Evolutionary conservation across 2,113 vertebrate genomes (phyloP), one percentile per base, ranked within the genome.

Genomic region (Colinus virginianus): DNA sequence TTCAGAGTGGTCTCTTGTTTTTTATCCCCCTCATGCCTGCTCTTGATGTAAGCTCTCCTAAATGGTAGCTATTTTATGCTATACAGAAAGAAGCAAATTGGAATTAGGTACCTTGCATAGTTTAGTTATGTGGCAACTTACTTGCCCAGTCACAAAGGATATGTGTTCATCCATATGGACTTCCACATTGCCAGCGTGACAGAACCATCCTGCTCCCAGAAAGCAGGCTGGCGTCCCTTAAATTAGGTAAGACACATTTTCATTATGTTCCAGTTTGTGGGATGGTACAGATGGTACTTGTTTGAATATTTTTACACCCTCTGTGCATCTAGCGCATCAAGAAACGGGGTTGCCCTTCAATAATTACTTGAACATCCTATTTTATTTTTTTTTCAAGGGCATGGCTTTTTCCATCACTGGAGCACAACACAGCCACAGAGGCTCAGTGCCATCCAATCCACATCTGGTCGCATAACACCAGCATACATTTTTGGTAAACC

Each of bases 401-500:
- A 56, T 7, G 9, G 61, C 36, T 94, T 94, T 89, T 95, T 86
- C 91, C 89, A 83, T 16, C 11, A 4, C 75, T 75, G 84, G 61
- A 68, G 34, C 78, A 67, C 45, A 80, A 3, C 25, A 25, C 58
- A 0, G 0, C 0, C 0, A 58, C 9, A 1, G 26, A 66, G 58
- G 56, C 59, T 4, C 0, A 2, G 45, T 68, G 74, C 84, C 90
- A 64, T 74, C 63, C 78, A 53, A 56, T 46, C 71, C 48, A 53
- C 84, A 80, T 78, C 93, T 93, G 78, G 63, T 85, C 71, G 71
- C 2, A 3, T 69, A 46, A 67, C 84, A 42, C 80, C 0, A 2
- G 70, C 80, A 93, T 21, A 59, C 75, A 88, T 91, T 92, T 82
- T 78, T 75, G 93, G 90, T 94, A 94, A 94, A 83, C 90, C 76